Evolutionary conservation across 2,797 vertebrate species (phyloP).

Genomic region (Cynopterus sphinx): DNA sequence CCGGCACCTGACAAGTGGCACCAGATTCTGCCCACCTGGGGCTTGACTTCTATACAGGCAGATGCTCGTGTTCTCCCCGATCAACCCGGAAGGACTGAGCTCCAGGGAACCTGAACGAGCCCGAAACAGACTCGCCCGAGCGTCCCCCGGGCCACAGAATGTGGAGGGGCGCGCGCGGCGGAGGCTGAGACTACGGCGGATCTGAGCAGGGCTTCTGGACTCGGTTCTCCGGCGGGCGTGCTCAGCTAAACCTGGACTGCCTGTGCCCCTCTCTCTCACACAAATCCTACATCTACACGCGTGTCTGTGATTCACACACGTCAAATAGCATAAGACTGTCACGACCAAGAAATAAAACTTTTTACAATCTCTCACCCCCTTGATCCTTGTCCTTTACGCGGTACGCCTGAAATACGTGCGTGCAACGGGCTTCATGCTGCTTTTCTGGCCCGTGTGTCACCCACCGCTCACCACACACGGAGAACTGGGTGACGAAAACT

Average conservation of each 20-base stretch:
- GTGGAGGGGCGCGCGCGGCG: neutral
- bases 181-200: neutral
- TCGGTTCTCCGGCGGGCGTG: neutral
- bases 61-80: neutral
- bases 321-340: neutral
- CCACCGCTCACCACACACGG: neutral
- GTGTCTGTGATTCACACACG: neutral
- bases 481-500: neutral
- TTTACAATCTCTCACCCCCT: neutral
- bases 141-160: neutral
- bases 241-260: neutral
- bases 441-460: neutral
- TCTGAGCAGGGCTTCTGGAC: neutral
- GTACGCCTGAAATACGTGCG: neutral
- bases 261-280: too few relatives aligned
- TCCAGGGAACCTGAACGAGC: neutral
- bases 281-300: neutral
- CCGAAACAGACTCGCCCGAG: neutral
- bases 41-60: neutral
- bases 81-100: neutral
- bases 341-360: slow-evolving; percentile 56
- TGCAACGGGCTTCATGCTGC: neutral
- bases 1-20: neutral
- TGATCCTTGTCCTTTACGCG: neutral
- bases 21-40: neutral